A percentile compares a stretch with the other conserved stretches of the same genome.
Evolutionary conservation across 2,113 vertebrate species (phyloP).

Genomic region (Monopterus albus): DNA sequence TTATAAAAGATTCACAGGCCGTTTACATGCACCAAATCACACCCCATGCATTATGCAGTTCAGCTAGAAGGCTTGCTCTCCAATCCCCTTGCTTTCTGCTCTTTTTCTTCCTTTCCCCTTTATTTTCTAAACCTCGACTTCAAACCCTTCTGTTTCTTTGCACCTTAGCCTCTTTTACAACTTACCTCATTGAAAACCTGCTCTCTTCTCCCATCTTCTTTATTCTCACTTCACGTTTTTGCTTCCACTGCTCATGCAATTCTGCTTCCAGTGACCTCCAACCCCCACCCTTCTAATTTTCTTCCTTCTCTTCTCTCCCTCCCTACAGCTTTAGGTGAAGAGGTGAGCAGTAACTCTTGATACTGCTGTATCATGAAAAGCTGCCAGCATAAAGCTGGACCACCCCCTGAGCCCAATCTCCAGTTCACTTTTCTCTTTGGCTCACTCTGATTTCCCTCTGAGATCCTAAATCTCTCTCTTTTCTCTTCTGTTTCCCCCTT

Average conservation of each 20-base stretch:
- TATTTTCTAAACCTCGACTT: conserved; percentile 9
- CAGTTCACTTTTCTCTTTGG: conserved; percentile 40
- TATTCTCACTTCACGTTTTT: no score
- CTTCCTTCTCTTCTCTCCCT: background rate
- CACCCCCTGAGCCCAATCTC: conserved; percentile 54
- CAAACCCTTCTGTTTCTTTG: conserved; percentile 7
- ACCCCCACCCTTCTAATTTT: conserved; percentile 5
- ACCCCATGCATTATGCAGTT: conserved; percentile 72
- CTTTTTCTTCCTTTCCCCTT: conserved; percentile 27
- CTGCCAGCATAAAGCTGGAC: conserved; percentile 20
- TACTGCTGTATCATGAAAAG: conserved; percentile 46
- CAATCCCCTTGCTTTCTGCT: conserved; percentile 25
- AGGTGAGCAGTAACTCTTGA: conserved; percentile 40
- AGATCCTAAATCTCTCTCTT: conserved; percentile 28
- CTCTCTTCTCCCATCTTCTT: background rate
- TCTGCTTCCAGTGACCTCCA: no score
- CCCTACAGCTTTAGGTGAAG: conserved; percentile 41
- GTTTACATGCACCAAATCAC: conserved; percentile 78
- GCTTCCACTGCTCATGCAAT: no score
- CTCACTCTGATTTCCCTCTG: conserved; percentile 10
- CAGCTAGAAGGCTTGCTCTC: conserved; percentile 34
- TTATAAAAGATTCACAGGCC: conserved; percentile 73
- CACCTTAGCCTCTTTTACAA: conserved; percentile 5
- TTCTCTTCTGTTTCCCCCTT: conserved; percentile 7
- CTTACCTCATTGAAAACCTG: conserved; percentile 12